Percentiles rank a stretch among this genome's conserved stretches.
Conservation (phyloP, 2,888 invertebrate species). For the Deilephila elpenor region DNA sequence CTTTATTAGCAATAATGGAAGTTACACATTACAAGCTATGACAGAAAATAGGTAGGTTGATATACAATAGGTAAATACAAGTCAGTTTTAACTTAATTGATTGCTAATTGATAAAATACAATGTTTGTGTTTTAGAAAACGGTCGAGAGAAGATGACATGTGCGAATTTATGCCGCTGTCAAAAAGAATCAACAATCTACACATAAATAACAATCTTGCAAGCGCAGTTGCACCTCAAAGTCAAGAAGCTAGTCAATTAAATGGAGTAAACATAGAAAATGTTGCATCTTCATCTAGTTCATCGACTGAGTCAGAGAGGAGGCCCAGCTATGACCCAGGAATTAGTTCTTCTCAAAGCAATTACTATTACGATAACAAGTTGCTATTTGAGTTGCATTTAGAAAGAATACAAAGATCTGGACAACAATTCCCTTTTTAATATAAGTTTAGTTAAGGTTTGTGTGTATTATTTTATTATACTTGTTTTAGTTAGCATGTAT, state of each 20-base stretch:
- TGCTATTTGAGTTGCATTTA: conserved; percentile 93
- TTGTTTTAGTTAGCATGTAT: conserved; percentile 51
- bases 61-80: conserved; percentile 28
- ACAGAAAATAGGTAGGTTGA: conserved; percentile 76
- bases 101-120: conserved; percentile 4
- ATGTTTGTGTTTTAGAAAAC: conserved; percentile 86
- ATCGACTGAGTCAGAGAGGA: conserved; percentile 65
- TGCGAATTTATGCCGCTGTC: conserved; percentile 94
- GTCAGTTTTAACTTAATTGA: neutral
- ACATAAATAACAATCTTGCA: conserved; percentile 87
- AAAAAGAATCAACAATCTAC: conserved; percentile 95
- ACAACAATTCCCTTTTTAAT: conserved; percentile 77
- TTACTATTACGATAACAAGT: conserved; percentile 94
- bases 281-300: conserved; percentile 66
- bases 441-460: conserved; percentile 55
- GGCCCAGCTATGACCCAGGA: conserved; percentile 89
- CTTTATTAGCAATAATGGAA: conserved; percentile 68
- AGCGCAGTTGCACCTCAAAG: conserved; percentile 55
- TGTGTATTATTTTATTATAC: conserved; percentile 61
- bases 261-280: conserved; percentile 63
- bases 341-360: conserved; percentile 91
- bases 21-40: conserved; percentile 68
- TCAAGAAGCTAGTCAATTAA: conserved; percentile 65
- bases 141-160: conserved; percentile 90
- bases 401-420: conserved; percentile 89